Evolutionary conservation across 1,140 invertebrate genomes (phyloP), one percentile per base, ranked within the genome.

Genomic region (Leptoteleia sp.): DNA sequence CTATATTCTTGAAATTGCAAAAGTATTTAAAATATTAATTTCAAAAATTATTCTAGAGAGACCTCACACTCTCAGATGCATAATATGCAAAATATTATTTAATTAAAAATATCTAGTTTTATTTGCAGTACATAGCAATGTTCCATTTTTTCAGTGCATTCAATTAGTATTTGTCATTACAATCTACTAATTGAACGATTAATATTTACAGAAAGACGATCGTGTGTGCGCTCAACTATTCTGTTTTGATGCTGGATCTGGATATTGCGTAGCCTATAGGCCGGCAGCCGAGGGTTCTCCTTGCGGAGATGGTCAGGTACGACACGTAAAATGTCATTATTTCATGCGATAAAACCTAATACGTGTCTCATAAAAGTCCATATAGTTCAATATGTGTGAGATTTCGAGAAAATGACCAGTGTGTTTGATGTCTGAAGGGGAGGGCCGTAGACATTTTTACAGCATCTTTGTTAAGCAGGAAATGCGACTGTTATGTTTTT

Each of bases 181-280:
- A 25, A 3, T 3, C 6, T 25, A 25, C 8, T 29, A 8, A 29
- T 33, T 33, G 2, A 33, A 11, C 12, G 11, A 19, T 77, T 79
- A 84, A 13, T 54, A 27, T 81, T 84, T 87, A 79, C 85, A 93
- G 92, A 97, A 97, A 94, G 97, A 98, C 84, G 96, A 97, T 86
- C 92, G 97, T 50, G 97, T 98, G 15, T 98, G 97, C 88, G 96
- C 96, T 27, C 97, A 98, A 90, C 91, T 98, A 54, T 98, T 98
- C 90, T 98, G 96, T 88, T 98, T 98, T 86, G 97, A 98, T 88
- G 94, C 96, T 35, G 94, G 94, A 38, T 97, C 96, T 76, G 97
- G 97, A 8, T 98, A 98, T 89, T 98, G 97, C 89, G 96, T 98
- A 47, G 96, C 96, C 43, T 98, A 98, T 90, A 90, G 97, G 83